Conservation (phyloP, 2,797 vertebrate species). For the Eupleurogrammus muticus region DNA sequence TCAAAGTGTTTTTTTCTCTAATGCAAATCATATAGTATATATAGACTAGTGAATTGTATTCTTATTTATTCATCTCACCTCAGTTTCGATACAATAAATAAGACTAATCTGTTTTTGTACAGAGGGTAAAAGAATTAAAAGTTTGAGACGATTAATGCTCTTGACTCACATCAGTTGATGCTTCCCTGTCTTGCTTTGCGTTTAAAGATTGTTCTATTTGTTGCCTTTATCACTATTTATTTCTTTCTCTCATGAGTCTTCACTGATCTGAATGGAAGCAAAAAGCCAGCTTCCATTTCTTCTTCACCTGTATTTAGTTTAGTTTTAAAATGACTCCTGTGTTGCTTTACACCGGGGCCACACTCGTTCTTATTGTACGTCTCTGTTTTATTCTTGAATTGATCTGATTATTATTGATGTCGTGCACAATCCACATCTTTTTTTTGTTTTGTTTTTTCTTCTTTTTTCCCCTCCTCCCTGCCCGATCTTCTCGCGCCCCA, state of each 20-base stretch:
- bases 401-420: conserved; percentile 82
- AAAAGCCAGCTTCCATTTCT: conserved; percentile 23
- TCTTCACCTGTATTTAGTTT: not conserved
- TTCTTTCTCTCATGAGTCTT: conserved; percentile 33
- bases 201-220: not conserved
- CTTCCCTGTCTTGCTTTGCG: not conserved
- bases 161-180: not conserved
- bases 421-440: conserved; percentile 66
- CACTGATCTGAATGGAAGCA: conserved; percentile 38
- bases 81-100: too few species aligned
- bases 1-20: too few species aligned
- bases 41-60: too few species aligned
- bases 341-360: conserved; percentile 42
- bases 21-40: too few species aligned
- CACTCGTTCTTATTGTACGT: conserved; percentile 21
- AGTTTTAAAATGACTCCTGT: conserved; percentile 45
- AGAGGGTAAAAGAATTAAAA: too few species aligned
- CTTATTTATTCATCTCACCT: too few species aligned
- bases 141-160: too few species aligned
- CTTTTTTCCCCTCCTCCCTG: conserved; percentile 78
- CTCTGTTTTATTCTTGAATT: conserved; percentile 45
- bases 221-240: conserved; percentile 30
- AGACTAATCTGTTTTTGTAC: too few species aligned
- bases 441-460: conserved; percentile 54
- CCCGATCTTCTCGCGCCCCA: conserved; percentile 84